Conservation (phyloP, 2,113 vertebrate genomes). For the Talpa occidentalis region DNA sequence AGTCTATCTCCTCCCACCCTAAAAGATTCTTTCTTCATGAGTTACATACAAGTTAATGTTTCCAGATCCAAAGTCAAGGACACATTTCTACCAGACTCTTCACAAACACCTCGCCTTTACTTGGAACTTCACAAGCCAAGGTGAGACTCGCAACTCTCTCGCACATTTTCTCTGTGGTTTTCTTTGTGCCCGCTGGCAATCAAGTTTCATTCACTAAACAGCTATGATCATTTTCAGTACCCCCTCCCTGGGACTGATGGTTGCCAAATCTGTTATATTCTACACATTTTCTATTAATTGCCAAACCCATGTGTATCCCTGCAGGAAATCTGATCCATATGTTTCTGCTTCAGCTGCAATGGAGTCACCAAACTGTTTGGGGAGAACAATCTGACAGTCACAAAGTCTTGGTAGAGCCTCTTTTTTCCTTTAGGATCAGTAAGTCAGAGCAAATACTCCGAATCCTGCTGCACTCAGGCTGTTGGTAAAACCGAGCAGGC, state of each 20-base stretch:
- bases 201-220: not conserved
- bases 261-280: conserved; percentile 19
- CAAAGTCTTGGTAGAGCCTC: not conserved
- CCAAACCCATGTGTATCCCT: conserved; percentile 22
- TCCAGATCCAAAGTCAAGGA: not conserved
- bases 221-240: not conserved
- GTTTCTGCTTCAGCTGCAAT: conserved; percentile 51
- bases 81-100: not conserved
- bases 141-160: not conserved
- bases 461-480: not conserved
- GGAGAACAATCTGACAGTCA: not conserved
- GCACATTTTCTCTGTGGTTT: not conserved
- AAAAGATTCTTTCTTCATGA: not conserved
- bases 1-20: not conserved
- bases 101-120: not conserved
- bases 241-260: not conserved
- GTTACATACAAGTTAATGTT: not conserved
- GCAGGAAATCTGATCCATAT: conserved; percentile 51
- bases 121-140: not conserved
- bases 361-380: conserved; percentile 42
- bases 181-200: not conserved
- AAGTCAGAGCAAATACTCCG: not conserved
- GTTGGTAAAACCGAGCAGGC: not conserved
- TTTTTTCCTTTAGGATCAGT: conserved; percentile 14
- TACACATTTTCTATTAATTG: conserved; percentile 51